Evolutionary conservation across 1,140 invertebrate species (phyloP), one percentile per base, ranked within the genome.

Genomic region (Aleiodes sp.): DNA sequence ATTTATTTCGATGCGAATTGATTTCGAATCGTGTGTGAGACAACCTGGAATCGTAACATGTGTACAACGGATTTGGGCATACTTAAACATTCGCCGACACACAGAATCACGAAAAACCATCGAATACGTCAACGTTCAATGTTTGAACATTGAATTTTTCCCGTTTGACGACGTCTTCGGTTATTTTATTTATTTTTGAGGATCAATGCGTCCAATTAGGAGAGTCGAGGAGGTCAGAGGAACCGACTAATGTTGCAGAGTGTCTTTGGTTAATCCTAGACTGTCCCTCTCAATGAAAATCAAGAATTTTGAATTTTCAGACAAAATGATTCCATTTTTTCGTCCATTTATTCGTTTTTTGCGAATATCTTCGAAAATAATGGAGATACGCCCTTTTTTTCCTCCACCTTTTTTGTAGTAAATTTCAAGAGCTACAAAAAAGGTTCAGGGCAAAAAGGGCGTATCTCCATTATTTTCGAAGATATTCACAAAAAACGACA

Each of bases 201-300:
- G 28, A 26, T 56, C 64, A 31, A 46, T 65, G 39, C 26, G 41
- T 43, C 43, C 43, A 33, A 33, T 65, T 41, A 65, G 28, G 64
- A 33, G 64, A 10, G 26, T 46, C 12, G 39, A 33, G 24, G 64
- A 10, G 37, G 43, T 56, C 56, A 52, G 19, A 52, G 26, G 46
- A 24, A 24, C 2, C 21, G 21, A 52, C 19, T 12, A 52, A 24
- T 12, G 16, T 24, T 16, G 46, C 14, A 21, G 46, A 14, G 14
- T n/a, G n/a, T n/a, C n/a, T n/a, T n/a, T n/a, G n/a, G n/a, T n/a
- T n/a, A n/a, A n/a, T n/a, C n/a, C n/a, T n/a, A n/a, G n/a, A n/a
- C n/a, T n/a, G n/a, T n/a, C n/a, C n/a, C n/a, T n/a, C n/a, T n/a
- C n/a, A n/a, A n/a, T n/a, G n/a, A n/a, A n/a, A n/a, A n/a, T n/a